Evolutionary conservation across 1,140 invertebrate species (phyloP), one percentile per base, ranked within the genome.

Genomic region (Lepidurus couesii): DNA sequence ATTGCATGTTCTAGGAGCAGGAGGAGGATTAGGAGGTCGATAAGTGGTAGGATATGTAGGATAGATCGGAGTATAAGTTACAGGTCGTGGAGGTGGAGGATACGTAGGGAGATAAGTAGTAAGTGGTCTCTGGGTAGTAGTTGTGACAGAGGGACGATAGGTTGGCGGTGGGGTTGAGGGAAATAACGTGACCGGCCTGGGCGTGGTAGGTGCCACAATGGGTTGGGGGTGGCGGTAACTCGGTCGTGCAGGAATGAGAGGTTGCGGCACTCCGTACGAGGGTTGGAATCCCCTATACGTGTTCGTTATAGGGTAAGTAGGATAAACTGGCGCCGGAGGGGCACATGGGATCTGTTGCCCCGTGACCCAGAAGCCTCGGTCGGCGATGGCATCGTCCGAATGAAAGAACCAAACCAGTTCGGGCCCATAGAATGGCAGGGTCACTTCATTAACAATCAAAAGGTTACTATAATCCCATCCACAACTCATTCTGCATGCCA

Each of bases 361-460:
- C 16, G 77, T 75, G 24, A 82, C 75, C 45, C 73, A 75, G 47
- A 82, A 82, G 3, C 82, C 82, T 11, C 79, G 79, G 44, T 79
- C 80, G 47, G 73, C 74, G 24, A 75, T 65, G 21, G 13, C 42
- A 26, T 44, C 42, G 73, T 82, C 80, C 7, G 76, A 78, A 24
- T 80, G 76, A 77, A 82, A 82, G 43, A 78, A 73, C 21, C 81
- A 79, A 11, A 77, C 43, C 43, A 77, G 42, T 43, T 80, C 80
- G 75, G 16, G 11, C 42, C 78, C 75, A 24, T 65, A 80, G 74
- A 77, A 80, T 44, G 75, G 44, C 76, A 81, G 76, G 42, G 75
- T 79, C 26, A 75, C 78, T 80, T 42, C 2, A 73, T 44, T 42
- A 79, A 11, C 42, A 73, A 73, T 9, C 13, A 79, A 42, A 21